Evolutionary conservation across 2,797 vertebrate species (phyloP), one percentile per base, ranked within the genome.

Genomic region (Momotus momota): DNA sequence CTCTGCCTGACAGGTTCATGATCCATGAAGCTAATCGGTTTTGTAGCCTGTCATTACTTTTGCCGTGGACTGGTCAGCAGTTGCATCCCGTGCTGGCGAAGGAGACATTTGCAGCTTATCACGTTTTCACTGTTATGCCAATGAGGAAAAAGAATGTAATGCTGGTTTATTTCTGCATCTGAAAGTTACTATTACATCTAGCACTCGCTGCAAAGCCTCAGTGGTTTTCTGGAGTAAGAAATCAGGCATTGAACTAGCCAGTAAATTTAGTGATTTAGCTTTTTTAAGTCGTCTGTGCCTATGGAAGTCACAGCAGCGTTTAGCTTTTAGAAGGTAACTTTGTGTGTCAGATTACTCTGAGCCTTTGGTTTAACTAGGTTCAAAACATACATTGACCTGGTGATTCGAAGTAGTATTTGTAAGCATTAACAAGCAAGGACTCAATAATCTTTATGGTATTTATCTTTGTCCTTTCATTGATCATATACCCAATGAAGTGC

Each of bases 11-110:
- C 90, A 89, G 94, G 91, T 85, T 86, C 48, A 71, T 84, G 92
- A 90, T 87, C 88, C 86, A 45, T 95, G 84, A 74, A 94, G 88
- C 67, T 89, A n/a, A 92, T 92, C 78, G 80, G 80, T 94, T 93
- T 19, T 91, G 85, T 72, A 80, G 80, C 55, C 58, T 84, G 87
- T 86, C 88, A 35, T 20, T 94, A 75, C 49, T 61, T 9, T 62
- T 91, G 58, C 77, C 15, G 5, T 6, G 6, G 69, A 23, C 43
- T 79, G 93, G 89, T 55, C 89, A 94, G 91, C 85, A 52, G 81
- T 19, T 73, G 85, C 31, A 65, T 70, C 83, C 66, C n/a, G 0
- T 40, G 58, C 81, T 84, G 90, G 54, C 78, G 6, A 93, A 64
- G 58, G 49, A 91, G 70, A 48, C 7, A 5, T 66, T 79, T 48